Evolutionary conservation across 1,140 invertebrate species (phyloP).

Genomic region (Amphibalanus amphitrite): DNA sequence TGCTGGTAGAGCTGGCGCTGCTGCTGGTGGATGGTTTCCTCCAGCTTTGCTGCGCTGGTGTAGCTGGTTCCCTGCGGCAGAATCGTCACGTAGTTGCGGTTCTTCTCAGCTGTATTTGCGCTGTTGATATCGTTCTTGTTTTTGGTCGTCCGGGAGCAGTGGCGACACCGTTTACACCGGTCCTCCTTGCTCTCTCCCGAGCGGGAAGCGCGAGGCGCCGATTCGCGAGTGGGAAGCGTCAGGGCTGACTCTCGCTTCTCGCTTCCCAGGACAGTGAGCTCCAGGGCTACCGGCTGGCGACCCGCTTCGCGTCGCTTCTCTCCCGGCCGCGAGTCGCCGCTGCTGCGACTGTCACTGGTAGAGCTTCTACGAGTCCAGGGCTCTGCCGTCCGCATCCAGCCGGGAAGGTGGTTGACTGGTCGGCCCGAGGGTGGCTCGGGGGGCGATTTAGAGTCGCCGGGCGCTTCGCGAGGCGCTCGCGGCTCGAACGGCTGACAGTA

Average conservation of each 20-base stretch:
- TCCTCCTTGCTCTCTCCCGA: background rate
- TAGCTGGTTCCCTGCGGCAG: conserved; percentile 42
- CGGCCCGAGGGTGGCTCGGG: too few species aligned
- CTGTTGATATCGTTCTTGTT: conserved; percentile 7
- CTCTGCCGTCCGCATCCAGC: too few species aligned
- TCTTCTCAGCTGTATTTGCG: conserved; percentile 16
- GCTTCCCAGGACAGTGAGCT: conserved; percentile 31
- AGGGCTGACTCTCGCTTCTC: conserved; percentile 16
- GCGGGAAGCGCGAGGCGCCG: too few species aligned
- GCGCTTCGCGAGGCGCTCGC: background rate
- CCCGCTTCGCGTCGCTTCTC: conserved; percentile 23
- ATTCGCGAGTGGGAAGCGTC: conserved; percentile 4
- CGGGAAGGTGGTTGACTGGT: too few species aligned
- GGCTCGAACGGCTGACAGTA: conserved; percentile 45
- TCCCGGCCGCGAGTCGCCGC: conserved; percentile 26
- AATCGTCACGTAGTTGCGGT: conserved; percentile 21
- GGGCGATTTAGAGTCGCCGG: too few species aligned
- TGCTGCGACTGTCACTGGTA: background rate
- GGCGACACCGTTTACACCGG: background rate
- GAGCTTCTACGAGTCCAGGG: background rate
- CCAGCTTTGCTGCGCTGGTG: conserved; percentile 50
- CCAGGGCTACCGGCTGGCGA: conserved; percentile 32
- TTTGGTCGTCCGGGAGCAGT: background rate
- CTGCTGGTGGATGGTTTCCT: conserved; percentile 51
- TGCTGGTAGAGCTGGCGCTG: conserved; percentile 45